These are phyloP conservation scores for Papilio gigon DNA, from an alignment of 2,888 invertebrate genomes.

Conservation along the genomic window DNA sequence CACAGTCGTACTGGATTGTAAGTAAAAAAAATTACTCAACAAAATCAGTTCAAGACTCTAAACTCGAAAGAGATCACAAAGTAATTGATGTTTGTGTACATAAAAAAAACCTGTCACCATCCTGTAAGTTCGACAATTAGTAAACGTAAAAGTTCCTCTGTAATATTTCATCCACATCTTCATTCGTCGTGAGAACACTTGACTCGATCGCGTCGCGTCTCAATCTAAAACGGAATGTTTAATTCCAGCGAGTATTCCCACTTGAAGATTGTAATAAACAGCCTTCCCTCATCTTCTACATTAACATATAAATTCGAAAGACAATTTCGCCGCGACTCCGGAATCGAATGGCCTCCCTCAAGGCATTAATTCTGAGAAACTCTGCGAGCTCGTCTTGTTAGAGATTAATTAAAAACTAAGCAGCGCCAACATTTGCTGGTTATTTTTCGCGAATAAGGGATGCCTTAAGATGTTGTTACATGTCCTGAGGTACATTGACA, in stretches of 20 bases:
- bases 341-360: conserved; percentile 60
- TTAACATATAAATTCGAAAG: conserved; percentile 69
- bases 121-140: not conserved
- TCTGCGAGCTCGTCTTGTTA: conserved; percentile 45
- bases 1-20: too few relatives aligned
- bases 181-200: not conserved
- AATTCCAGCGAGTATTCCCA: conserved; percentile 44
- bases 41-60: too few relatives aligned
- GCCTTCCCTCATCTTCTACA: conserved; percentile 52
- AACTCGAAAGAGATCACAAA: too few relatives aligned
- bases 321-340: conserved; percentile 53
- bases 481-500: not conserved
- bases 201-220: conserved; percentile 26
- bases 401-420: conserved; percentile 57
- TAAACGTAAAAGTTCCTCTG: not conserved
- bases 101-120: not conserved
- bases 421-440: conserved; percentile 19
- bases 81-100: too few relatives aligned
- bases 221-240: conserved; percentile 45
- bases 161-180: not conserved
- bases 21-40: too few relatives aligned
- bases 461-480: conserved; percentile 1
- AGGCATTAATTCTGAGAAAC: conserved; percentile 56
- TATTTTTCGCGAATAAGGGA: conserved; percentile 31
- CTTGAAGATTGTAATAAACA: conserved; percentile 53